Evolutionary conservation across 2,888 invertebrate species (phyloP).

Genomic region (Drosophila mimica): DNA sequence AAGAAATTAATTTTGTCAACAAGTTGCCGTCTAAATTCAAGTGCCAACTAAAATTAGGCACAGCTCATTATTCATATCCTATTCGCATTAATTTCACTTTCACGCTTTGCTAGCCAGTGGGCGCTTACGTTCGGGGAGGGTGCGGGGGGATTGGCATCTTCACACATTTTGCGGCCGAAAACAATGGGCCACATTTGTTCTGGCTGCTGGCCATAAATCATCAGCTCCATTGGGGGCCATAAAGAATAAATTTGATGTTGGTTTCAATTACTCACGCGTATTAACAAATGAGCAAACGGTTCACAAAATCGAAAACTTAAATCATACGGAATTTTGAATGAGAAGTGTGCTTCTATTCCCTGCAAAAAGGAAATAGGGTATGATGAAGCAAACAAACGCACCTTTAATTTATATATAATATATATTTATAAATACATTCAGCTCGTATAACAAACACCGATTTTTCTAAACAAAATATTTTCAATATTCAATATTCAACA

Average conservation of each 20-base stretch:
- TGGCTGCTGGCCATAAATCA: constrained; percentile 60
- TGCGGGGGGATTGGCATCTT: constrained; percentile 37
- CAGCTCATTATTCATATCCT: constrained; percentile 57
- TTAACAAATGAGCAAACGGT: constrained; percentile 46
- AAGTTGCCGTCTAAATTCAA: constrained; percentile 11
- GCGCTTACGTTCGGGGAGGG: neutral
- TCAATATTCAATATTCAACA: neutral
- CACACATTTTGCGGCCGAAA: constrained; percentile 49
- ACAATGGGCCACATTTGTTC: constrained; percentile 58
- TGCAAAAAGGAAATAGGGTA: neutral
- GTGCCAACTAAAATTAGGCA: constrained; percentile 14
- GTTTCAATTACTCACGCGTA: constrained; percentile 65
- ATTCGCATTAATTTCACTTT: constrained; percentile 66
- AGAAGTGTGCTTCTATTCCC: neutral
- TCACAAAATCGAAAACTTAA: constrained; percentile 65
- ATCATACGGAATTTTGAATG: constrained; percentile 41
- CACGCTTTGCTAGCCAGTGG: constrained; percentile 24
- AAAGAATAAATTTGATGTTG: constrained; percentile 43
- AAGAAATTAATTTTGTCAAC: constrained; percentile 52
- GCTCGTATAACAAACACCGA: no score
- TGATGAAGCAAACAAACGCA: constrained; percentile 5
- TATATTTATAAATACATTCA: no score
- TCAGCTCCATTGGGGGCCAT: constrained; percentile 46
- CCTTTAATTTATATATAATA: no score
- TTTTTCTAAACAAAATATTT: neutral